Evolutionary conservation across 2,888 invertebrate species (phyloP).

Genomic region (Fragum fragum): DNA sequence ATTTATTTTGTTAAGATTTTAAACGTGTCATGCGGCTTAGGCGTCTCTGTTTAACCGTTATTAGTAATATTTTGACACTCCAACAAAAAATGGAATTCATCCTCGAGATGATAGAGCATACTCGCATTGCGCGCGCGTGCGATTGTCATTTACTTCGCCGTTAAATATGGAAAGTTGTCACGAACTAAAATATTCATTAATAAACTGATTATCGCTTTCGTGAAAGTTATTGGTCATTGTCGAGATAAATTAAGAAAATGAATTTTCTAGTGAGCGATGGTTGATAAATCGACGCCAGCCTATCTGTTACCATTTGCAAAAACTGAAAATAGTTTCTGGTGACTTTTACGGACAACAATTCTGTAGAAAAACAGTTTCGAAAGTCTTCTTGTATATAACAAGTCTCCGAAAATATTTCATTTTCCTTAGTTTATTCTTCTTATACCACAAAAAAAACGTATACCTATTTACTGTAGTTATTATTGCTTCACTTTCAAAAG

Average conservation of each 20-base stretch:
- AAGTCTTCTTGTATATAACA: no score
- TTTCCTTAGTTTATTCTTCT: no score
- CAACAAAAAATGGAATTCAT: constrained; percentile 27
- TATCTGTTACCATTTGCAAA: no score
- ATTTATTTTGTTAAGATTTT: constrained; percentile 30
- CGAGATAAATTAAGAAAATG: not conserved
- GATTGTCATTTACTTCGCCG: constrained; percentile 5
- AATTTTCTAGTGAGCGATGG: not conserved
- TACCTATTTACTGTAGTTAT: no score
- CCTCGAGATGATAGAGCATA: not conserved
- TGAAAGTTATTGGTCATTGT: not conserved
- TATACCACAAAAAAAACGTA: no score
- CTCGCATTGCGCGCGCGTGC: constrained; percentile 7
- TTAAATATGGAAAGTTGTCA: constrained; percentile 21
- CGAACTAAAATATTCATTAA: constrained; percentile 14
- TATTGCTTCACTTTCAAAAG: no score
- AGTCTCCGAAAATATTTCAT: no score
- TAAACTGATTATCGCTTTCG: constrained; percentile 2
- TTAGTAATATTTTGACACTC: constrained; percentile 32
- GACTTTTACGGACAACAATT: no score
- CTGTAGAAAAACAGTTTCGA: no score
- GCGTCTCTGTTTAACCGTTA: constrained; percentile 29
- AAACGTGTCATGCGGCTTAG: constrained; percentile 23
- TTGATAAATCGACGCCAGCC: no score
- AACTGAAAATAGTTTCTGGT: no score